Conservation (phyloP, 2,888 invertebrate species). For the Drosophila nigritarsus region DNA sequence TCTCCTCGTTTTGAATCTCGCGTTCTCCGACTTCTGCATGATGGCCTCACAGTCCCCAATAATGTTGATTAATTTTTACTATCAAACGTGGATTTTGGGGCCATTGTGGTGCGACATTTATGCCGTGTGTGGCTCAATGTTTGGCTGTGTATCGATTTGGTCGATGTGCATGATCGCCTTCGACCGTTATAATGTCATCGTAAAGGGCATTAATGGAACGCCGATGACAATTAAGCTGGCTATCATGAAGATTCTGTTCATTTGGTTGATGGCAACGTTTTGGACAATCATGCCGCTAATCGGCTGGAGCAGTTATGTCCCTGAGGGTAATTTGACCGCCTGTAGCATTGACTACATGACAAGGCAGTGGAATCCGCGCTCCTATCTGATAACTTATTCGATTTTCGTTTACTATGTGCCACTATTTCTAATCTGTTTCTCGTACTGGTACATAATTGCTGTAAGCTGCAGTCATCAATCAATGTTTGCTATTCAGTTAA, state of each 20-base stretch:
- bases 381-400: constrained; percentile 92
- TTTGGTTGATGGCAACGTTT: constrained; percentile 91
- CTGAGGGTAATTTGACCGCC: constrained; percentile 97
- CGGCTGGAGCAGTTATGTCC: constrained; percentile 95
- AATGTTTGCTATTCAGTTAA: constrained; percentile 13
- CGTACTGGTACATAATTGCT: constrained; percentile 94
- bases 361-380: constrained; percentile 90
- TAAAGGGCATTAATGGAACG: constrained; percentile 93
- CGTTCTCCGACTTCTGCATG: constrained; percentile 93
- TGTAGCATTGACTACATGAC: constrained; percentile 95
- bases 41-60: constrained; percentile 88
- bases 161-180: constrained; percentile 96
- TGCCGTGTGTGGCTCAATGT: constrained; percentile 93
- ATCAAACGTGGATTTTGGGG: constrained; percentile 84
- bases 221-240: constrained; percentile 93
- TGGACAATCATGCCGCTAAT: constrained; percentile 95
- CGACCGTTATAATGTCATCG: constrained; percentile 97
- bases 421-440: constrained; percentile 92
- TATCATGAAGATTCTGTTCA: constrained; percentile 90
- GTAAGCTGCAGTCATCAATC: constrained; percentile 69
- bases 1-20: constrained; percentile 94
- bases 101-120: constrained; percentile 95
- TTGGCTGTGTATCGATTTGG: constrained; percentile 96
- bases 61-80: constrained; percentile 85
- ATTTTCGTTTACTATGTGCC: constrained; percentile 92